Evolutionary conservation across 64 coral and sea anemone species (phyloP), one percentile per base, ranked within the genome.

Genomic region (Pachyseris speciosa): DNA sequence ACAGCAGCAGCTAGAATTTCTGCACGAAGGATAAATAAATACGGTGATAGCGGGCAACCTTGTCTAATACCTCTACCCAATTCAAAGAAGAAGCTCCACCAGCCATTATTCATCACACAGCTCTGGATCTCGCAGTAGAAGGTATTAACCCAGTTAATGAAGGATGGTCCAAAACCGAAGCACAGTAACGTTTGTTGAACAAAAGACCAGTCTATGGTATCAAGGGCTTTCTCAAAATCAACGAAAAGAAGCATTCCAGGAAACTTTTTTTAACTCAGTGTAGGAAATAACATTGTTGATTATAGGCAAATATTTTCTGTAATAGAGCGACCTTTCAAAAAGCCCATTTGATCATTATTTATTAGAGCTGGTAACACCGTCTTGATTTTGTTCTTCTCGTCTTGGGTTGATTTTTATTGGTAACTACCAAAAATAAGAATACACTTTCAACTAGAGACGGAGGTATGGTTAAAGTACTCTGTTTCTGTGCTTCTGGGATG

Each of bases 71-170:
- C 74, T 49, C 41, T 7, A 29, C 51, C 41, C 4, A 78, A 33
- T 26, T 51, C 74, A 78, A 78, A 57, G 44, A 71, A 51, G 51
- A 36, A 7, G 6, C 44, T 10, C 20, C 42, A 78, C 25, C 25
- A 78, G 4, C 74, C 74, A 20, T 78, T 78, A 78, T 78, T 78
- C 22, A 78, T 49, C 22, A 75, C 45, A 75, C 72, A 75, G 45
- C 72, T 71, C 37, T 71, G 67, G 67, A 71, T 71, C 5, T 71
- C 37, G 19, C 73, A 76, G 19, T 76, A 76, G 12, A 28, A 76
- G 2, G 34, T 15, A 67, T 67, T 67, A 32, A 67, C 34, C 64
- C 64, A 36, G 1, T 67, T 67, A 4, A 67, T 34, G 27, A 67
- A 67, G 13, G 64, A 67, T 12, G 64, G 0, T 10, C 64, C 30